Conservation (phyloP, 2,888 invertebrate species). For the Drosophila rellima region DNA sequence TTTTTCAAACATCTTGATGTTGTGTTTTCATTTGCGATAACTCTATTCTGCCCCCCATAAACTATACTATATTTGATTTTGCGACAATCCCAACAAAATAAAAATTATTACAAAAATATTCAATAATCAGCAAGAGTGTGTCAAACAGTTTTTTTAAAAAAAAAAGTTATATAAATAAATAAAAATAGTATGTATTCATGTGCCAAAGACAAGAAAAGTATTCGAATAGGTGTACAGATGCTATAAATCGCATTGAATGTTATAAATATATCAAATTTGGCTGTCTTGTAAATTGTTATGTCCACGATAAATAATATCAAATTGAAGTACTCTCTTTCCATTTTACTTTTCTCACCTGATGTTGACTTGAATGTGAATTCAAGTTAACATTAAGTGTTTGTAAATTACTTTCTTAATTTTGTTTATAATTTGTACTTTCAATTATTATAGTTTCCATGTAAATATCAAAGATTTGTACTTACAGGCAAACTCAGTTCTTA, state of each 20-base stretch:
- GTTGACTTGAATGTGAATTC: slow-evolving; percentile 18
- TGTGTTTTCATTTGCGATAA: slow-evolving; percentile 82
- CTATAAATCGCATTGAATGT: slow-evolving; percentile 66
- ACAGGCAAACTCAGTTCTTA: slow-evolving; percentile 54
- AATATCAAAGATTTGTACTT: slow-evolving; percentile 65
- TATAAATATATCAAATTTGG: slow-evolving; percentile 56
- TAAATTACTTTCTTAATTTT: slow-evolving; percentile 22
- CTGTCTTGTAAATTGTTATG: slow-evolving; percentile 79
- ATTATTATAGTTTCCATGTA: slow-evolving; percentile 48
- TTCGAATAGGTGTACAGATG: slow-evolving; percentile 49
- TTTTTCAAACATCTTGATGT: slow-evolving; percentile 84
- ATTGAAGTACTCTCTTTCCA: slow-evolving; percentile 21
- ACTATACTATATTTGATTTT: slow-evolving; percentile 33
- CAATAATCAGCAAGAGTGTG: slow-evolving; percentile 54
- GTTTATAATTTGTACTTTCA: slow-evolving; percentile 18
- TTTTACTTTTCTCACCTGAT: slow-evolving; percentile 15
- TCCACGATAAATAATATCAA: slow-evolving; percentile 49
- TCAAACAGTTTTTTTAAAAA: slow-evolving; percentile 30
- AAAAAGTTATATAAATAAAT: slow-evolving; percentile 35
- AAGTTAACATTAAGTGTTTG: slow-evolving; percentile 31
- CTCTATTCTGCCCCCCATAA: slow-evolving; percentile 33
- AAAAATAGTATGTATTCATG: slow-evolving; percentile 21
- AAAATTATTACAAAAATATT: slow-evolving; percentile 1
- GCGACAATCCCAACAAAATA: slow-evolving; percentile 25
- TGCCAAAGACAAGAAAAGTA: slow-evolving; percentile 15